Evolutionary conservation across 2,888 invertebrate species (phyloP).

Genomic region (Leucozona laternaria): DNA sequence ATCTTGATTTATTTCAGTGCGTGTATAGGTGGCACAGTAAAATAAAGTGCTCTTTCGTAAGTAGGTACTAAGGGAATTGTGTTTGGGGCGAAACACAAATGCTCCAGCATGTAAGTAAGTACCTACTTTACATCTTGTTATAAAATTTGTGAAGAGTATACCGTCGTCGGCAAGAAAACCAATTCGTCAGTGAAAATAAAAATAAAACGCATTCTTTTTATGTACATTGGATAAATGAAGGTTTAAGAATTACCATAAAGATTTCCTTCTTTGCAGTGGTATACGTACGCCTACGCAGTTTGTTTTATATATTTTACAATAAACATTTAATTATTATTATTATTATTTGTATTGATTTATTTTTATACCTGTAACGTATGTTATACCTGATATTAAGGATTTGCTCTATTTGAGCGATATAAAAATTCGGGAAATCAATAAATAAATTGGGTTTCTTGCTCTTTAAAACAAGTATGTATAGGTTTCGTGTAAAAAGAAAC

Average conservation of each 20-base stretch:
- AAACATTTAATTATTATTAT: conserved; percentile 24
- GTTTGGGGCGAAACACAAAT: conserved; percentile 1
- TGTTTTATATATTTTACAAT: conserved; percentile 2
- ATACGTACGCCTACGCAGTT: no score
- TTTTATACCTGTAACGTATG: not conserved
- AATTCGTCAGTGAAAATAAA: conserved; percentile 17
- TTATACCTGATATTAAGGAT: not conserved
- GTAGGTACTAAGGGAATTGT: not conserved
- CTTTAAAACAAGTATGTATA: no score
- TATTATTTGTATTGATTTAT: conserved; percentile 9
- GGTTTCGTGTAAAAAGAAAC: no score
- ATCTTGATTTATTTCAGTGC: not conserved
- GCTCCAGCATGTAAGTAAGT: not conserved
- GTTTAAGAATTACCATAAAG: conserved; percentile 13
- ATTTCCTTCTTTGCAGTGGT: not conserved
- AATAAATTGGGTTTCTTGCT: not conserved
- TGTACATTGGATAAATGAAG: not conserved
- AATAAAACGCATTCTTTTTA: conserved; percentile 2
- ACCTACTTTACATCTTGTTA: not conserved
- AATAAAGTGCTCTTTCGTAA: conserved; percentile 13
- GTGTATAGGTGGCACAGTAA: not conserved
- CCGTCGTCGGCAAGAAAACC: not conserved
- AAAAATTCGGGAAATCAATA: not conserved
- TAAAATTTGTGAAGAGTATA: not conserved
- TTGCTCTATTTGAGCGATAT: not conserved